Conservation (phyloP, 1,140 invertebrate species). For the Sycophila sp. region DNA sequence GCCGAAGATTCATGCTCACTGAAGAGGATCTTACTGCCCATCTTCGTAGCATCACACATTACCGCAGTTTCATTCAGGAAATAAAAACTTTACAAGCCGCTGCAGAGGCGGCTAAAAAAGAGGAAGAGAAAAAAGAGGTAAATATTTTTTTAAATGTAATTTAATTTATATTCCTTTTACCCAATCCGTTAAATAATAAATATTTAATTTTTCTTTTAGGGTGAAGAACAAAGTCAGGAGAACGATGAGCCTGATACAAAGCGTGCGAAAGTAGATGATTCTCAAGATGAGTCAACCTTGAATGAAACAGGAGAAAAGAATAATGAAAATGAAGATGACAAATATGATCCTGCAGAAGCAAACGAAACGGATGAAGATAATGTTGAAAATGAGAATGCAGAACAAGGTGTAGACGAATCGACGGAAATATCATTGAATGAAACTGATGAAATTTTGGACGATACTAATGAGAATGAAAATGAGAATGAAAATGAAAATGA, state of each 20-base stretch:
- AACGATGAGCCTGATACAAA: constrained; percentile 40
- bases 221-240: constrained; percentile 42
- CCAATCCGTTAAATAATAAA: too few relatives aligned
- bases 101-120: constrained; percentile 41
- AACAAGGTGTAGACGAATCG: constrained; percentile 29
- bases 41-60: constrained; percentile 60
- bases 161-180: neutral
- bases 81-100: constrained; percentile 53
- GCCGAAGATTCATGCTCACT: constrained; percentile 61
- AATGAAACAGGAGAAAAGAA: constrained; percentile 53
- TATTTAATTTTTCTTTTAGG: constrained; percentile 23
- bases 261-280: constrained; percentile 38
- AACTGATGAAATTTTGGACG: constrained; percentile 31
- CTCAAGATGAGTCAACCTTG: constrained; percentile 30
- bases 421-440: constrained; percentile 29
- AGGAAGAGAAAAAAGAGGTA: constrained; percentile 40
- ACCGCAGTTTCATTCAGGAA: constrained; percentile 61
- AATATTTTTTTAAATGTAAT: constrained; percentile 22
- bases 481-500: constrained; percentile 52
- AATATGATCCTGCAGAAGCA: constrained; percentile 41
- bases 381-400: constrained; percentile 30
- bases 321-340: constrained; percentile 51
- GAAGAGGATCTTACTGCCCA: constrained; percentile 61
- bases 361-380: constrained; percentile 46
- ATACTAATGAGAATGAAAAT: constrained; percentile 36